Percentiles rank a stretch among this genome's conserved stretches.
These are phyloP conservation scores for Tipula vernalis DNA, from an alignment of 2,888 invertebrate genomes.

Conservation along the genomic window DNA sequence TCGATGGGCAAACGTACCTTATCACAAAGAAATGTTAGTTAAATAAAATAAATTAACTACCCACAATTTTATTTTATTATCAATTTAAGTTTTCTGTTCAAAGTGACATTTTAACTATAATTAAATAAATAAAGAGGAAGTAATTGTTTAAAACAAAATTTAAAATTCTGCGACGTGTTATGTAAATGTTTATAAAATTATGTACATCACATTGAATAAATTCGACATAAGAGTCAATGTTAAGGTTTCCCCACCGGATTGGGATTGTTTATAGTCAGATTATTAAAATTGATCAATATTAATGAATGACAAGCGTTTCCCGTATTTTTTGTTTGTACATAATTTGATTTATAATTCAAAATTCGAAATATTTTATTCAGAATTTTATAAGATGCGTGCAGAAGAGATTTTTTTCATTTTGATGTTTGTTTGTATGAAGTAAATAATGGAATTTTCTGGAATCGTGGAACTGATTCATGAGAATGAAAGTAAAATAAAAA, in stretches of 20 bases:
- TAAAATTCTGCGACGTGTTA: background rate
- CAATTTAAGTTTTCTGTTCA: background rate
- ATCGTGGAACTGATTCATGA: background rate
- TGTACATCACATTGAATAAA: background rate
- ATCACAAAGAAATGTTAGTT: background rate
- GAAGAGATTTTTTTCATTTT: background rate
- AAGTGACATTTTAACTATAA: background rate
- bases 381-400: background rate
- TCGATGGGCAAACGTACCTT: background rate
- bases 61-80: background rate
- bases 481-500: background rate
- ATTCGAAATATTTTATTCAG: background rate
- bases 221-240: background rate
- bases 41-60: background rate
- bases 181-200: background rate
- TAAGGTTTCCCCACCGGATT: background rate
- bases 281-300: background rate
- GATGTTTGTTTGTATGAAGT: background rate
- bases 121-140: background rate
- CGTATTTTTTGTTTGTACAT: background rate
- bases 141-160: background rate
- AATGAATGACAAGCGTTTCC: background rate
- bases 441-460: background rate
- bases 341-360: background rate
- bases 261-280: background rate